A percentile compares a stretch with the other conserved stretches of the same genome.
Evolutionary conservation across 30 jellyfish, hydroid and myxozoan genomes (phyloP).

Genomic region (Turritopsis rubra): DNA sequence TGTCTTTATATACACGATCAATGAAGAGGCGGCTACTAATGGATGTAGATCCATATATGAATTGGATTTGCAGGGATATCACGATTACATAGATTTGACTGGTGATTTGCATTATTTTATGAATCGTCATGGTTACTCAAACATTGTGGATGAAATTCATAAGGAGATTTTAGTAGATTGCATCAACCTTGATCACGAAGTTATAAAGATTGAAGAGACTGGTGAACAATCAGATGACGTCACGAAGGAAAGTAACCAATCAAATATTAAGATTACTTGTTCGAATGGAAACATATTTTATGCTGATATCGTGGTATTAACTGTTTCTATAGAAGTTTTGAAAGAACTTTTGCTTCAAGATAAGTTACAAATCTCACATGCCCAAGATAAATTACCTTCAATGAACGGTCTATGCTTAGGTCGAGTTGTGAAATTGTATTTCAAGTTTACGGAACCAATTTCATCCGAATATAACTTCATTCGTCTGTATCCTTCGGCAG

Average conservation of each 20-base stretch:
- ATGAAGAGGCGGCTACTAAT: not conserved
- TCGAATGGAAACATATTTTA: conserved; percentile 8
- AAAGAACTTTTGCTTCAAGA: not conserved
- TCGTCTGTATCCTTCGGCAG: conserved; percentile 4
- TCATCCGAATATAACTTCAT: not conserved
- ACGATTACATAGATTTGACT: not conserved
- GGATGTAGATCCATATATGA: not conserved
- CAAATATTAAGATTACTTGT: not conserved
- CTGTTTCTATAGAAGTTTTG: conserved; percentile 30
- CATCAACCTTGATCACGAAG: conserved; percentile 4
- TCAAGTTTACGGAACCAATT: conserved; percentile 14
- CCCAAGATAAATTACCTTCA: not conserved
- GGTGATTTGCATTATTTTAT: conserved; percentile 2
- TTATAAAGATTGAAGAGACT: not conserved
- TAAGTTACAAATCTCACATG: not conserved
- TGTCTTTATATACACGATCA: not conserved
- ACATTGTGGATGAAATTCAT: conserved; percentile 10
- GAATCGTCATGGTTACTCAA: not conserved
- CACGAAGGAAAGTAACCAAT: not conserved
- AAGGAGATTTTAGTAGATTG: not conserved
- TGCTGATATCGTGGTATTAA: conserved; percentile 17
- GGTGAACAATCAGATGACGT: not conserved
- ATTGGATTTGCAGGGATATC: not conserved
- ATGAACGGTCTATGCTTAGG: not conserved
- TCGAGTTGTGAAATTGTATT: not conserved